Conservation (phyloP, 2,888 invertebrate genomes). For the Melieria picta region DNA sequence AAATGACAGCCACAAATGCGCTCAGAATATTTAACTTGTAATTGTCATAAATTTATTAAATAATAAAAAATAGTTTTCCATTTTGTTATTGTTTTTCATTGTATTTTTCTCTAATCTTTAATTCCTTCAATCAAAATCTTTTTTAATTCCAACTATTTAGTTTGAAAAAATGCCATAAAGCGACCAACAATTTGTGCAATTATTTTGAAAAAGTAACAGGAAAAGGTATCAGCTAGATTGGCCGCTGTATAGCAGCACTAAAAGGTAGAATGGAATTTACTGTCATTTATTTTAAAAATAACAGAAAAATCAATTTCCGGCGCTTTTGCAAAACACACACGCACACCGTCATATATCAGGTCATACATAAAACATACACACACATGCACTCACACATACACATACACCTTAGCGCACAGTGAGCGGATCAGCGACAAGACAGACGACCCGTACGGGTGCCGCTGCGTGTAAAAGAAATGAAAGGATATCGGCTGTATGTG, state of each 20-base stretch:
- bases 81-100: no score
- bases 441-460: constrained; percentile 29
- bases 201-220: constrained; percentile 5
- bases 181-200: no score
- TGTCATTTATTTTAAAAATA: constrained; percentile 28
- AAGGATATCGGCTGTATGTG: constrained; percentile 4
- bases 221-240: neutral
- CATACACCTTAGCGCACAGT: no score
- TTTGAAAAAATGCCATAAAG: no score
- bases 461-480: constrained; percentile 27
- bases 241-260: neutral
- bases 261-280: neutral
- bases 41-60: no score
- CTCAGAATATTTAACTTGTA: no score
- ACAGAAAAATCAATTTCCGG: constrained; percentile 35
- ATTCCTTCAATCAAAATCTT: no score
- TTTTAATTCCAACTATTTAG: no score
- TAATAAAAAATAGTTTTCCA: no score
- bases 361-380: constrained; percentile 8
- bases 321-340: constrained; percentile 5
- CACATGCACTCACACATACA: neutral
- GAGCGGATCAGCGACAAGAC: constrained; percentile 28
- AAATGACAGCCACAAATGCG: no score
- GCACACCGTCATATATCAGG: constrained; percentile 1
- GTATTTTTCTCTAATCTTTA: no score